Percentiles rank a stretch among this genome's conserved stretches.
Evolutionary conservation across 2,797 vertebrate species (phyloP).

Genomic region (Melanotaenia maccullochi): DNA sequence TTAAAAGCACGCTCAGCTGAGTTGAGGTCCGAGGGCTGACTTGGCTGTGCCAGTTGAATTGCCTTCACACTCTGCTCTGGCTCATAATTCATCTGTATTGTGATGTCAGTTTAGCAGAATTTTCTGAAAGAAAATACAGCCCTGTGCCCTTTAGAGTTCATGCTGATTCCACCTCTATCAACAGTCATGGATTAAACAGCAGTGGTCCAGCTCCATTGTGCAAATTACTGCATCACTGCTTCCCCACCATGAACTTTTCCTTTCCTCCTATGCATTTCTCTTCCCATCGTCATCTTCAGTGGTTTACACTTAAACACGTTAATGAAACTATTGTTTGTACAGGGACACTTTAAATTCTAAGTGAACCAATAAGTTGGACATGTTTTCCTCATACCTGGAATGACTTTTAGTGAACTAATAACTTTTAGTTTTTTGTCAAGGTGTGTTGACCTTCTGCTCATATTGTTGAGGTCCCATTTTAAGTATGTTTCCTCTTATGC

Average conservation of each 20-base stretch:
- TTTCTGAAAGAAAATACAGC: no score
- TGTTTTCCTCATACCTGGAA: constrained; percentile 37
- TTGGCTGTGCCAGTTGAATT: neutral
- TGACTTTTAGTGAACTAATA: neutral
- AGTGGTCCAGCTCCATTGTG: no score
- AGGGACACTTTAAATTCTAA: neutral
- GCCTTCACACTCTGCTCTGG: neutral
- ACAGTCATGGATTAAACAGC: no score
- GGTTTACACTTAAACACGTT: no score
- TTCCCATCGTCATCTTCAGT: no score
- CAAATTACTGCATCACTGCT: no score
- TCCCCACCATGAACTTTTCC: no score
- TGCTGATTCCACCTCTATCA: no score
- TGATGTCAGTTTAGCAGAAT: no score
- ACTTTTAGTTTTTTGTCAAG: neutral
- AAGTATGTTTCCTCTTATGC: neutral
- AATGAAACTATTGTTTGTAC: neutral
- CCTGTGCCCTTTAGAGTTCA: no score
- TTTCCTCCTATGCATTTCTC: no score
- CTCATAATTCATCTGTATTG: neutral
- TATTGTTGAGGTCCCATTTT: neutral
- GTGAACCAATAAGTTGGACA: neutral
- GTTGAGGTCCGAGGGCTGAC: neutral
- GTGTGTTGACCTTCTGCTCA: neutral
- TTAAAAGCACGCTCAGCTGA: neutral